Base-by-base conservation (phyloP, 2,797 vertebrate species). In the Enteromius radiatus region DNA sequence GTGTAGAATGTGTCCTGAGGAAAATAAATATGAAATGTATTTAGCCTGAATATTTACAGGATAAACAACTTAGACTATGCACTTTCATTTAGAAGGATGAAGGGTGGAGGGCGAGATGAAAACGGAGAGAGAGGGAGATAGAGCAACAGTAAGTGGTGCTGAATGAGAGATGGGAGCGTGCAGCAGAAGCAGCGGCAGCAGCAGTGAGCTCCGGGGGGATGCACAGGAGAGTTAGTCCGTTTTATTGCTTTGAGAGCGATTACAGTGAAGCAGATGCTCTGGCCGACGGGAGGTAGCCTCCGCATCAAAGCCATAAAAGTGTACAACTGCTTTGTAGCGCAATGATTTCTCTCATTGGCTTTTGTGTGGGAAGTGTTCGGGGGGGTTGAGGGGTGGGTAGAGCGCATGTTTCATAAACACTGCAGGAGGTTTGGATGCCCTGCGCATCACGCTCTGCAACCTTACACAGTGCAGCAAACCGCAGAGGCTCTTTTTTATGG, bases 261-360 rank as follows among this genome's bases (percentile, higher is more conserved):
- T 89, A 88, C 81, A 74, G 68, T 88, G 86, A 43, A 93, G 90
- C 95, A 96, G 94, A 95, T 96, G 94, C 91, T 90, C 91, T 91
- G 90, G 86, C 89, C 93, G 84, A 94, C 92, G 91, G 94, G 94
- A 91, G 92, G 91, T 87, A 91, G 90, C 91, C 92, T 93, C 90
- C 88, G 90, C 89, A 93, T 90, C 91, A 89, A 92, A 92, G 90
- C 87, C 91, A 89, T 96, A 94, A 95, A 95, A 95, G 92, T 91
- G 95, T 91, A 94, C 92, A 93, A 92, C 89, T 88, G 85, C 89
- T 94, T 95, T 94, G 94, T 95, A 93, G 91, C 89, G 89, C 93
- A 94, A 95, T 96, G 94, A 95, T 94, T 95, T 93, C 93, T 92
- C 90, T 91, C 92, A 89, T 94, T 93, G 93, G 89, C 90, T 78